Conservation (phyloP, 2,888 invertebrate species). For the Chalcosyrphus nemorum region DNA sequence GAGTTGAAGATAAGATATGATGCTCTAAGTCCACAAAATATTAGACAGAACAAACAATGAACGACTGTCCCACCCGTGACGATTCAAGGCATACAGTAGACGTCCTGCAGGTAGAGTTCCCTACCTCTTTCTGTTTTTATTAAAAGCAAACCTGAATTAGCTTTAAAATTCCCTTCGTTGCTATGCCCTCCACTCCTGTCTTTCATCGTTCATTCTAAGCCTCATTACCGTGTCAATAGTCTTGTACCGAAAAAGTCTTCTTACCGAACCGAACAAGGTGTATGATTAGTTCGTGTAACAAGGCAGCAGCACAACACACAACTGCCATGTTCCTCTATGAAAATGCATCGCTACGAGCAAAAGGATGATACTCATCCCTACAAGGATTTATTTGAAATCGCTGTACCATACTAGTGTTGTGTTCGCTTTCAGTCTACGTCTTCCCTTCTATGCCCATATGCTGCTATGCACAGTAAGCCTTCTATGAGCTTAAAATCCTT, state of each 20-base stretch:
- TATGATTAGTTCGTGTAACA: conserved; percentile 60
- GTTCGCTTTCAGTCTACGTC: conserved; percentile 15
- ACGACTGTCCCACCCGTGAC: too few relatives aligned
- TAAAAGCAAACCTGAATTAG: too few relatives aligned
- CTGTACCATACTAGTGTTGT: conserved; percentile 43
- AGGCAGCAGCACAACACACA: neutral
- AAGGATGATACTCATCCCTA: conserved; percentile 4
- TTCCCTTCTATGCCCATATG: neutral
- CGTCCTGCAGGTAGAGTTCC: too few relatives aligned
- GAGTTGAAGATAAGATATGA: too few relatives aligned
- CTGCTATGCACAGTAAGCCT: conserved; percentile 28
- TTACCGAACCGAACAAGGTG: conserved; percentile 31
- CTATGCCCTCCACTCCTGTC: conserved; percentile 6
- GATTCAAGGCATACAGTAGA: too few relatives aligned
- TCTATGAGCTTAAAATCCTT: conserved; percentile 59
- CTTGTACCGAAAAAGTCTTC: conserved; percentile 41
- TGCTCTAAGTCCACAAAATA: too few relatives aligned
- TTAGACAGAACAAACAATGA: too few relatives aligned
- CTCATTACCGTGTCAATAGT: conserved; percentile 49
- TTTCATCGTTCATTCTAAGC: conserved; percentile 7
- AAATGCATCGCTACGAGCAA: conserved; percentile 22
- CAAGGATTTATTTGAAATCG: conserved; percentile 44
- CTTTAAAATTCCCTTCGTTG: too few relatives aligned
- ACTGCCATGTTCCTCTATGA: neutral
- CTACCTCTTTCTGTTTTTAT: too few relatives aligned